Base-by-base conservation (phyloP, 2,888 invertebrate genomes). In the Zootermopsis nevadensis region DNA sequence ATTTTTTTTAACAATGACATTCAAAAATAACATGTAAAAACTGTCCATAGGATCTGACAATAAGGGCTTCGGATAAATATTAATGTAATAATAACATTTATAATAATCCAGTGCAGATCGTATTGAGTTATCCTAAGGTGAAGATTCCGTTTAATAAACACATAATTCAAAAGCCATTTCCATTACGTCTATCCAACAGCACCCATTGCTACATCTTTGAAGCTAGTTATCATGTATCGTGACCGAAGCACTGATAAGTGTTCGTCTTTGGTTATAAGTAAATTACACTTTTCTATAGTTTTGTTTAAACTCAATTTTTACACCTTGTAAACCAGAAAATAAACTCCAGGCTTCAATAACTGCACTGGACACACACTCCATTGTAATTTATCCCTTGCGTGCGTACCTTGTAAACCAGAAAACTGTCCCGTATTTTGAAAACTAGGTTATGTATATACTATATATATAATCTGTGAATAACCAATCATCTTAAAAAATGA, bases 401-500 rank as follows among this genome's bases (percentile, higher is more conserved):
- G 24, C 38, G 35, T 35, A 79, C 79, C 66, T 79, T 60, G 35
- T 38, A 66, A 79, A 60, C 79, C 24, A 27, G 53, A 60, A 19
- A n/a, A n/a, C n/a, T 60, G 35, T 60, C 33, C 27, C 66, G 31
- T 33, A 60, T 15, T 82, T 74, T 82, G 55, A 72, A 74, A 74
- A 74, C 82, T 82, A 82, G 81, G 69, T 69, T 67, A 81, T 69
- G 76, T 69, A 48, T 60, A 82, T n/a, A n/a, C n/a, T n/a, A n/a
- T n/a, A n/a, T n/a, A n/a, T n/a, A n/a, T n/a, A n/a, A n/a, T 82
- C 33, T 60, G 60, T 55, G 76, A 82, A 76, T 31, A 74, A 74
- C 27, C 27, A 42, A 74, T 60, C 35, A 30, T 81, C 42, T 60
- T 55, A 74, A 76, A 55, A 82, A 81, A 82, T 55, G 55, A 82